Evolutionary conservation across 1,140 invertebrate species (phyloP).

Genomic region (Callitettix versicolor): DNA sequence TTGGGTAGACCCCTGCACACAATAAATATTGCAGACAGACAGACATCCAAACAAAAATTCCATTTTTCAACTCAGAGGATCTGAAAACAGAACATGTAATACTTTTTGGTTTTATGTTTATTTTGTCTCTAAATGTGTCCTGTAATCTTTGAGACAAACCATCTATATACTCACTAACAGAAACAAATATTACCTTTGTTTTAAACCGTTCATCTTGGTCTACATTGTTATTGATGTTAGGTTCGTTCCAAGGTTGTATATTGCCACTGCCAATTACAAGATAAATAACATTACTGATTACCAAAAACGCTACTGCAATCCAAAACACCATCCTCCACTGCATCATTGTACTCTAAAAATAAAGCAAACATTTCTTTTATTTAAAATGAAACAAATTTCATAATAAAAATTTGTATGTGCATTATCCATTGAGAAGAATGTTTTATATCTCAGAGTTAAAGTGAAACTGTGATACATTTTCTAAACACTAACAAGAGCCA

Average conservation of each 20-base stretch:
- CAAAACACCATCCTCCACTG: conserved; percentile 42
- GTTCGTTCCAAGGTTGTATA: conserved; percentile 23
- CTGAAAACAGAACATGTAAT: too few relatives aligned
- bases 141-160: too few relatives aligned
- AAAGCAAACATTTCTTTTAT: background rate
- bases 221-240: background rate
- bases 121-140: too few relatives aligned
- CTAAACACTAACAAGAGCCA: background rate
- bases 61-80: too few relatives aligned
- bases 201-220: too few relatives aligned
- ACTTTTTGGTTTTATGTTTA: too few relatives aligned
- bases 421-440: background rate
- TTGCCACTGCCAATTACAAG: conserved; percentile 26
- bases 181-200: too few relatives aligned
- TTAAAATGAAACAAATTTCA: background rate
- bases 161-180: too few relatives aligned
- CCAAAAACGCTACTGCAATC: conserved; percentile 34
- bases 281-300: conserved; percentile 34
- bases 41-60: too few relatives aligned
- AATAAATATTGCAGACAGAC: too few relatives aligned
- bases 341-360: conserved; percentile 22
- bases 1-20: too few relatives aligned
- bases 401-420: background rate
- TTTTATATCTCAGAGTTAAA: too few relatives aligned
- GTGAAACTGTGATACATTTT: background rate